phyloP scores from a whole-genome alignment of 2,888 invertebrate genomes.

The Dasypogon diadema region DNA sequence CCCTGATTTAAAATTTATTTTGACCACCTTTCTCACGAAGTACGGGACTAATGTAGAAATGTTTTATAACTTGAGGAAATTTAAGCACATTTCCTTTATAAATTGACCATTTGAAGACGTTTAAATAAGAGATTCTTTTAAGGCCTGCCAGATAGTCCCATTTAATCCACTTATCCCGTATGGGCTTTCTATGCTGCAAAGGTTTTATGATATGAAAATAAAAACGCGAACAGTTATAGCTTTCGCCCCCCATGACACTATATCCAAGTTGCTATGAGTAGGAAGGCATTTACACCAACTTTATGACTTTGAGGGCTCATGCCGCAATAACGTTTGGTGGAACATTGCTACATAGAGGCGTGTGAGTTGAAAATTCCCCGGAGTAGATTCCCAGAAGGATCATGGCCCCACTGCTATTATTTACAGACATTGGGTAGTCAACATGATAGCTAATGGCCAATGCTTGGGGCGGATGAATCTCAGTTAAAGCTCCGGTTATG shows the following conservation, averaged over 20 bases:
- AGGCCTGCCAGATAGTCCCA: conserved; percentile 28
- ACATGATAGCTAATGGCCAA: conserved; percentile 44
- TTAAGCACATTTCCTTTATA: conserved; percentile 49
- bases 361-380: conserved; percentile 15
- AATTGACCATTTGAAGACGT: conserved; percentile 53
- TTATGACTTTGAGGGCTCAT: conserved; percentile 36
- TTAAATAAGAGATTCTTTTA: conserved; percentile 39
- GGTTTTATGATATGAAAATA: conserved; percentile 46
- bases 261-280: conserved; percentile 8
- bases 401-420: conserved; percentile 55
- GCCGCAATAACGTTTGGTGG: conserved; percentile 28
- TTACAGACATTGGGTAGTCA: conserved; percentile 47
- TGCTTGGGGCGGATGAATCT: conserved; percentile 20
- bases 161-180: conserved; percentile 40
- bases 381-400: conserved; percentile 50
- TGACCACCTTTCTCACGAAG: background rate
- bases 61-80: conserved; percentile 10
- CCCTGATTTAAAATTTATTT: background rate
- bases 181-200: conserved; percentile 1
- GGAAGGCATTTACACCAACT: conserved; percentile 40
- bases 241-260: conserved; percentile 10
- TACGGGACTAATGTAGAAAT: background rate
- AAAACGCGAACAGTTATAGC: conserved; percentile 38
- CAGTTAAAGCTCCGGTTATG: conserved; percentile 12
- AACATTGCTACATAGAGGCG: background rate